Evolutionary conservation across 92 coral and sea anemone genomes (phyloP), one percentile per base, ranked within the genome.

Genomic region (Parazoanthus swiftii): DNA sequence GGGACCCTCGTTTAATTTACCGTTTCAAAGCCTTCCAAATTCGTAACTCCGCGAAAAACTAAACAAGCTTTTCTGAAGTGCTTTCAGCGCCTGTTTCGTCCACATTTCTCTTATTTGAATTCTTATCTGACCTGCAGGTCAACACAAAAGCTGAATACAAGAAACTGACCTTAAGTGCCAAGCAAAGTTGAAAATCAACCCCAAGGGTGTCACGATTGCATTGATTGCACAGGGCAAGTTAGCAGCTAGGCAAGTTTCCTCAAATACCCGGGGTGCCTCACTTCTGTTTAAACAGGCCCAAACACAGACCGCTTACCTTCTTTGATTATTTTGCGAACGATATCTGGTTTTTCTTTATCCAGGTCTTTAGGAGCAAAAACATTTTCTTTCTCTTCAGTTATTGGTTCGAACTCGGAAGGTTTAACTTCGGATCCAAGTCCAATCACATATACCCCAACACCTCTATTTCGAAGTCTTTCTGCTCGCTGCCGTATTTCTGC

Each of bases 271-370:
- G 59, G 7, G 59, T 54, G 18, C 20, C 59, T 54, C 16, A 54
- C 18, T 54, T 54, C 70, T 4, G 70, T 63, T 4, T 63, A 0
- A 77, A 77, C 37, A 77, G 15, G 39, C 38, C 29, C 5, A 58
- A 33, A 79, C 48, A 23, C 18, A n/a, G 9, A 44, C 9, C 33
- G 26, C 25, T 48, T 54, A 84, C 87, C 87, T 72, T 84, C 58
- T 84, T 38, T 72, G 4, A 84, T 84, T 48, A 84, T 84, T 48
- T 48, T 84, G n/a, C 56, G 74, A 14, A 84, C 79, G 44, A 84
- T 84, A 70, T 46, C 44, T 4, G 78, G 87, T 54, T 84, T 84
- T 70, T 84, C 78, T 70, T 84, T 84, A 26, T 84, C 87, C 65
- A 84, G 42, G 56, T 84, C 66, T 84, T 84, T 44, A 33, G 77